Base-by-base conservation (phyloP, 1,140 invertebrate genomes). In the Drosophila ananassae region DNA sequence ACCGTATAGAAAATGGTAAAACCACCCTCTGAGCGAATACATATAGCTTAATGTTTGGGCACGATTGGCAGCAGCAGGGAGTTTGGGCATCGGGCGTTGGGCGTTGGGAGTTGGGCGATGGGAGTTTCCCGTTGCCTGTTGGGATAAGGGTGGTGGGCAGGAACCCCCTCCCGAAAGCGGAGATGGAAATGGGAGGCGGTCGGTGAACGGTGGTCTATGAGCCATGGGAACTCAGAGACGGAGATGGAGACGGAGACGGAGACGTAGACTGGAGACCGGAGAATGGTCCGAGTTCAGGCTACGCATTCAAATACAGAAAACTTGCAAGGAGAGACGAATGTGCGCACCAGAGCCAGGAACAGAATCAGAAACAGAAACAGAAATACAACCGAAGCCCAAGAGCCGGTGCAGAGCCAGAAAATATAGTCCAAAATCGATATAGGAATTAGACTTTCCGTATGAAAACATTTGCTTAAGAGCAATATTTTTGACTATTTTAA, bases 271-370 rank as follows among this genome's bases (percentile, higher is more conserved):
- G 47, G 52, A 68, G 41, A 59, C 37, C 25, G 73, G 22, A 74
- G 73, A 50, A 74, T 28, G 73, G 66, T 77, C 77, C 77, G 77
- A 79, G 79, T 55, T 51, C 72, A 63, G 77, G 62, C 71, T 72
- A 87, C 84, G 82, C 82, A 85, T 85, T 85, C 78, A 85, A 85
- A 85, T 87, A 63, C 73, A 85, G 78, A 85, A 81, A 85, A 87
- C 74, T 87, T 74, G 57, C 71, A 63, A 82, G 79, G 46, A 80
- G 77, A 79, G 76, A 84, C 82, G 82, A 85, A 87, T 85, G 82
- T 82, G 82, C 74, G 82, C 69, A 82, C 77, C 52, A 64, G 58
- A 69, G 66, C 64, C 37, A 32, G 48, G 52, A 75, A 75, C 69
- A 61, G 17, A 44, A 44, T 44, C 41, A 44, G 13, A 44, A 44